Conservation (phyloP, 1,140 invertebrate genomes). For the Drosophila ohnishii region DNA sequence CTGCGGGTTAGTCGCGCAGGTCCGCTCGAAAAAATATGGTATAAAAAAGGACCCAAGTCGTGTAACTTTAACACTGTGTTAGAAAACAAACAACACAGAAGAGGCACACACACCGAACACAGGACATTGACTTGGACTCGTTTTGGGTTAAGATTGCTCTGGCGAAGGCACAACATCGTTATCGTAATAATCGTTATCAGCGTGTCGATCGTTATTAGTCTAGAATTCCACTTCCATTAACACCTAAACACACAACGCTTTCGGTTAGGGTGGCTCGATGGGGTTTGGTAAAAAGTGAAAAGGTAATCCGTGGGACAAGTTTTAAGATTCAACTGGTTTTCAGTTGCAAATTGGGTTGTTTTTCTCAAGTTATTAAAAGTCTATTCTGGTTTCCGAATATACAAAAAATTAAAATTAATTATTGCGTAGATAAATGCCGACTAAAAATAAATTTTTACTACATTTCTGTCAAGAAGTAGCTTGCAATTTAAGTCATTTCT, state of each 20-base stretch:
- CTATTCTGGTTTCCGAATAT: constrained; percentile 5
- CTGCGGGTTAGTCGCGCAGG: constrained; percentile 58
- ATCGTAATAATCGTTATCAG: constrained; percentile 42
- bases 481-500: constrained; percentile 3
- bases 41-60: constrained; percentile 43
- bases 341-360: background rate
- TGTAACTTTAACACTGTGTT: constrained; percentile 53
- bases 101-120: constrained; percentile 28
- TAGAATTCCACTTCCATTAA: constrained; percentile 42
- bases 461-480: constrained; percentile 1
- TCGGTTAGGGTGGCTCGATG: constrained; percentile 17
- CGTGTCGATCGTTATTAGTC: constrained; percentile 41
- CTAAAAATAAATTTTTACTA: constrained; percentile 11
- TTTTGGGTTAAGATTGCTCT: constrained; percentile 52
- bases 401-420: constrained; percentile 2
- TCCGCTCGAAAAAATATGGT: constrained; percentile 47
- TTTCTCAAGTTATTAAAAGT: background rate
- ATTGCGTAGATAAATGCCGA: constrained; percentile 24
- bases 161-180: constrained; percentile 51
- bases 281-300: constrained; percentile 5
- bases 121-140: constrained; percentile 53
- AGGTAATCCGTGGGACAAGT: constrained; percentile 6
- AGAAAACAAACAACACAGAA: constrained; percentile 47
- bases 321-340: constrained; percentile 2
- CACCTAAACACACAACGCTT: constrained; percentile 46